phyloP scores from a whole-genome alignment of 2,888 invertebrate species.

The Rhyacophila evoluta region DNA sequence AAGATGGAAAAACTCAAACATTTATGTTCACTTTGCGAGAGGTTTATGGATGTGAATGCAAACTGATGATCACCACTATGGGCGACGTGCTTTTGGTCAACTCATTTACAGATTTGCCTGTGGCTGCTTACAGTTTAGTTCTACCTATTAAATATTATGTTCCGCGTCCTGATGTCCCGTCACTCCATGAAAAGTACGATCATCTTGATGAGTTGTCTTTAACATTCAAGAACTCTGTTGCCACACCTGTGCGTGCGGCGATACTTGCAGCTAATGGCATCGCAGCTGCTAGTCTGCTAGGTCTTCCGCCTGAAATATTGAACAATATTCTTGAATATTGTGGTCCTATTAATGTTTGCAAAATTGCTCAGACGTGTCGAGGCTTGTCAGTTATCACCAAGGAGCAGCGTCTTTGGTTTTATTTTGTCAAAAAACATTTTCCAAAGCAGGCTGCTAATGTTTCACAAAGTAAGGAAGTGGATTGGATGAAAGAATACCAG shows the following conservation, averaged over 20 bases:
- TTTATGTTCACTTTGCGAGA: background rate
- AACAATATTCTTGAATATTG: constrained; percentile 61
- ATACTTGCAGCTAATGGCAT: constrained; percentile 67
- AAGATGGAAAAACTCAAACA: constrained; percentile 59
- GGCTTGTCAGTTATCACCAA: constrained; percentile 59
- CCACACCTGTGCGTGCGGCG: constrained; percentile 69
- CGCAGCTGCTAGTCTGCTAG: constrained; percentile 65
- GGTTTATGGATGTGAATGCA: constrained; percentile 54
- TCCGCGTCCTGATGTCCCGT: constrained; percentile 61
- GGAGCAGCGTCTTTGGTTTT: constrained; percentile 62
- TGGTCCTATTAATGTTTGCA: constrained; percentile 60
- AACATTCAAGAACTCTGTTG: constrained; percentile 69
- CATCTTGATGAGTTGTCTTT: constrained; percentile 65
- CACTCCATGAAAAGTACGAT: constrained; percentile 54
- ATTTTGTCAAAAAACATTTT: constrained; percentile 62
- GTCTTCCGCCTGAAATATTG: constrained; percentile 65
- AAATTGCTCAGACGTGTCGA: constrained; percentile 61
- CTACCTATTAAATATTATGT: constrained; percentile 64
- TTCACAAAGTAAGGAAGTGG: background rate
- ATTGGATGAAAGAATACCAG: background rate
- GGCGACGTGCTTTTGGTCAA: constrained; percentile 55
- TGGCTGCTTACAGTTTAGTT: constrained; percentile 64
- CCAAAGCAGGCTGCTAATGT: constrained; percentile 49
- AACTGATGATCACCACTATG: constrained; percentile 62
- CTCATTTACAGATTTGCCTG: constrained; percentile 62